phyloP scores from a whole-genome alignment of 2,888 invertebrate genomes.

The Euclidia mi region DNA sequence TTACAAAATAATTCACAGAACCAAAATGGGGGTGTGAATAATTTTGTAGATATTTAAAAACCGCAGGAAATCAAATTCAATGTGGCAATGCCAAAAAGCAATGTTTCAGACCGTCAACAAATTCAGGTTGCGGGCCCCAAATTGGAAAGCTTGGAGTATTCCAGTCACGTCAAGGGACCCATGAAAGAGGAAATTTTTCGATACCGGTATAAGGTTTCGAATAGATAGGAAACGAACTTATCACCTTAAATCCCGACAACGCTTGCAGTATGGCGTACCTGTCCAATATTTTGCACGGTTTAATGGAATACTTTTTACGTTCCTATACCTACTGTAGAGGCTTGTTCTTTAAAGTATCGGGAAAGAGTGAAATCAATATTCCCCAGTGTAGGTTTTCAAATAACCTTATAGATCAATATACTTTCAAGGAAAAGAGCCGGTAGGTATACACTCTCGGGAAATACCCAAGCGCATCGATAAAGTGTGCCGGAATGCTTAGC shows the following conservation, averaged over 20 bases:
- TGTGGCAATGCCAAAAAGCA: conserved; percentile 16
- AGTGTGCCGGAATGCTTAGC: too few relatives aligned
- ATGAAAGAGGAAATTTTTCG: conserved; percentile 21
- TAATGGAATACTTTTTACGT: background rate
- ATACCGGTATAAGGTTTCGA: conserved; percentile 13
- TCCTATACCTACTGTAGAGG: too few relatives aligned
- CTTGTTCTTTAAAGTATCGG: too few relatives aligned
- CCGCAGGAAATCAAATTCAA: conserved; percentile 11
- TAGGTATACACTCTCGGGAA: background rate
- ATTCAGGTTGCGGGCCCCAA: conserved; percentile 18
- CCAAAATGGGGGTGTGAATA: too few relatives aligned
- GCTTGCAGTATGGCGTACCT: conserved; percentile 5
- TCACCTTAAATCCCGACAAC: conserved; percentile 18
- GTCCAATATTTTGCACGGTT: too few relatives aligned
- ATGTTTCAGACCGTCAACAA: conserved; percentile 16
- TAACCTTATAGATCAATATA: too few relatives aligned
- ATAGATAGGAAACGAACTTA: conserved; percentile 13
- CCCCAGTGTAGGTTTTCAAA: too few relatives aligned
- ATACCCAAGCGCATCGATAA: too few relatives aligned
- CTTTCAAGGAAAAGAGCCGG: background rate
- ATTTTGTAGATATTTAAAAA: conserved; percentile 1
- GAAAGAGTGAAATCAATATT: too few relatives aligned
- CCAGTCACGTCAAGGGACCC: conserved; percentile 14
- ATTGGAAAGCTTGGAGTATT: conserved; percentile 7
- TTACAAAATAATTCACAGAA: too few relatives aligned